Conservation (phyloP, 2,113 vertebrate species). For the Notothenia rossii region DNA sequence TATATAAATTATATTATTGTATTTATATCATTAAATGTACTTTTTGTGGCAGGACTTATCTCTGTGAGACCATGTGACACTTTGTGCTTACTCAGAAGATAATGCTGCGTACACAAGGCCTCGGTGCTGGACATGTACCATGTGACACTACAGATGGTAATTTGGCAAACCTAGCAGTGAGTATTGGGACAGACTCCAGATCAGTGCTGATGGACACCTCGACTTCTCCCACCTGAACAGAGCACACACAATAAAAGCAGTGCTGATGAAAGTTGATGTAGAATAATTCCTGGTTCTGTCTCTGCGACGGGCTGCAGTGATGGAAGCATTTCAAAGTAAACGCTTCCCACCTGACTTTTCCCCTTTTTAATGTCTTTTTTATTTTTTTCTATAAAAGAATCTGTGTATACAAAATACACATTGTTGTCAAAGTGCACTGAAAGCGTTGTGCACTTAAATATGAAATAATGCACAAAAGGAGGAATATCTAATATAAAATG, state of each 20-base stretch:
- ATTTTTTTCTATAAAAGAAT: slow-evolving; percentile 63
- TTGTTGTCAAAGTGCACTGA: slow-evolving; percentile 70
- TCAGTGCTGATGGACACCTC: not conserved
- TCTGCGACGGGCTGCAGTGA: slow-evolving; percentile 13
- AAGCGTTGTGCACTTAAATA: slow-evolving; percentile 59
- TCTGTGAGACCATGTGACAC: not conserved
- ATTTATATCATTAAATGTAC: not conserved
- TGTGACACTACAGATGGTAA: not conserved
- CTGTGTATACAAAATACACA: slow-evolving; percentile 68
- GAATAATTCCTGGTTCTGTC: slow-evolving; percentile 10
- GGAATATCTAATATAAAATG: slow-evolving; percentile 35
- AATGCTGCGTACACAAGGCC: not conserved
- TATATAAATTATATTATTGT: not conserved
- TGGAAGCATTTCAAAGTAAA: slow-evolving; percentile 23
- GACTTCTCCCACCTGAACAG: not conserved
- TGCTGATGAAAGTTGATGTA: slow-evolving; percentile 17
- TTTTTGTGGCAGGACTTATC: slow-evolving; percentile 27
- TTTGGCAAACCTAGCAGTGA: not conserved
- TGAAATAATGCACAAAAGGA: slow-evolving; percentile 46
- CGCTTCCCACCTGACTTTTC: slow-evolving; percentile 26
- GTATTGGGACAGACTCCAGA: not conserved
- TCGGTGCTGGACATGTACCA: slow-evolving; percentile 3
- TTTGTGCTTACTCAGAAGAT: not conserved
- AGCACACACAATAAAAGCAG: not conserved
- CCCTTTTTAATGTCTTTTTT: slow-evolving; percentile 19